Evolutionary conservation across 2,797 vertebrate species (phyloP), one percentile per base, ranked within the genome.

Genomic region (Aulostomus chinensis): DNA sequence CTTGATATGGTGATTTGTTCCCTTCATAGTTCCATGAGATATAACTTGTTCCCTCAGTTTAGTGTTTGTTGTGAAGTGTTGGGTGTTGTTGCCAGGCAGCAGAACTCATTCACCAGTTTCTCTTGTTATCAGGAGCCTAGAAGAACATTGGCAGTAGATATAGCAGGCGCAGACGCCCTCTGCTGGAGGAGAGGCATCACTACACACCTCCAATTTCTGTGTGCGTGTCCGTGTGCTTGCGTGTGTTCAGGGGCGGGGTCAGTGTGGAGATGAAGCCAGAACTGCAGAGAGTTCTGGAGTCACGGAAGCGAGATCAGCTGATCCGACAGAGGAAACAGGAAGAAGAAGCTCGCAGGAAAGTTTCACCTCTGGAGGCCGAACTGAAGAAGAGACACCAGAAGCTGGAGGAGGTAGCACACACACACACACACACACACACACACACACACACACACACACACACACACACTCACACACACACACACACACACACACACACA

Each of bases 351-450:
- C 91, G 90, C 68, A 92, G 87, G 70, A 85, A 96, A 59, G 86
- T 95, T 48, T 95, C 94, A n/a, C 97, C 97, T 13, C 92, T 99
- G 35, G 94, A 98, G 75, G 94, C 94, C 11, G 95, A 98, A 71
- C 88, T 99, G 9, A 73, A 90, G 65, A 95, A 94, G 73, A 93
- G 97, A 64, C 94, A 96, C 31, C 92, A 91, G 81, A 93, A 93
- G 54, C 88, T 99, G 72, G 93, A 94, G 13, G 93, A 98, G 94
- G 97, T 97, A 78, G 50, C 28, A 51, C 30, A 35, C 37, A 36
- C n/a, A 41, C 9, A n/a, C 1, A 24, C 13, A 21, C 12, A 53
- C 33, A 26, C 13, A 40, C 8, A 38, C 17, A 58, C 17, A 43
- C 11, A 37, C 22, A 33, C 13, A n/a, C 9, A 47, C 5, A 36